A percentile compares a stretch with the other conserved stretches of the same genome.
phyloP scores from a whole-genome alignment of 2,888 invertebrate genomes.

The Ophion obscuratus region DNA sequence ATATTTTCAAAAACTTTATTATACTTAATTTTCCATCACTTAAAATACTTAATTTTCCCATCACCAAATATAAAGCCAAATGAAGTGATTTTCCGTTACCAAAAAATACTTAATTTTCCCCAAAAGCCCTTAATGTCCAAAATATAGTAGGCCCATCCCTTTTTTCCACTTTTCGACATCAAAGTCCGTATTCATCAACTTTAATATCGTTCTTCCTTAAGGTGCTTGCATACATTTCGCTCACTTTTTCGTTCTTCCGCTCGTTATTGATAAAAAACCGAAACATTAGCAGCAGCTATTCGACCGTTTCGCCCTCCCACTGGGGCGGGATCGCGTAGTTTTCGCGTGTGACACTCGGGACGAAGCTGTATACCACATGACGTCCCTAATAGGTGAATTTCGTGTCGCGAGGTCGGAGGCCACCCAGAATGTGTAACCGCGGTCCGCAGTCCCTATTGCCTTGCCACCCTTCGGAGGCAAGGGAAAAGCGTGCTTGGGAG shows the following conservation, averaged over 20 bases:
- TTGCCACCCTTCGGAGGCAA: slow-evolving; percentile 3
- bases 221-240: slow-evolving; percentile 3
- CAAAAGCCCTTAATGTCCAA: slow-evolving; percentile 2
- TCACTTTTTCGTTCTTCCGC: not conserved
- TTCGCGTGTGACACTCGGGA: slow-evolving; percentile 27
- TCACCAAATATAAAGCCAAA: too few relatives aligned
- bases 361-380: slow-evolving; percentile 18
- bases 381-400: slow-evolving; percentile 78
- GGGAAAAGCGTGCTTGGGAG: slow-evolving; percentile 75
- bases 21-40: too few relatives aligned
- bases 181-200: not conserved
- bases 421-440: slow-evolving; percentile 52
- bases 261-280: slow-evolving; percentile 53
- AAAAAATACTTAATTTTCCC: too few relatives aligned
- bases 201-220: slow-evolving; percentile 19
- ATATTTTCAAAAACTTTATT: too few relatives aligned
- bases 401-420: slow-evolving; percentile 76
- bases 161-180: slow-evolving; percentile 3
- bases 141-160: slow-evolving; percentile 1
- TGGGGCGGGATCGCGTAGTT: not conserved
- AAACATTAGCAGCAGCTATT: slow-evolving; percentile 39
- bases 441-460: slow-evolving; percentile 2
- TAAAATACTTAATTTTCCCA: too few relatives aligned
- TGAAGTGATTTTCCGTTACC: too few relatives aligned
- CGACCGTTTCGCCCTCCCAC: slow-evolving; percentile 5